Percentiles rank a stretch among this genome's conserved stretches.
These are phyloP conservation scores for Prosopocoilus inquinatus DNA, from an alignment of 2,888 invertebrate species.

Conservation along the genomic window DNA sequence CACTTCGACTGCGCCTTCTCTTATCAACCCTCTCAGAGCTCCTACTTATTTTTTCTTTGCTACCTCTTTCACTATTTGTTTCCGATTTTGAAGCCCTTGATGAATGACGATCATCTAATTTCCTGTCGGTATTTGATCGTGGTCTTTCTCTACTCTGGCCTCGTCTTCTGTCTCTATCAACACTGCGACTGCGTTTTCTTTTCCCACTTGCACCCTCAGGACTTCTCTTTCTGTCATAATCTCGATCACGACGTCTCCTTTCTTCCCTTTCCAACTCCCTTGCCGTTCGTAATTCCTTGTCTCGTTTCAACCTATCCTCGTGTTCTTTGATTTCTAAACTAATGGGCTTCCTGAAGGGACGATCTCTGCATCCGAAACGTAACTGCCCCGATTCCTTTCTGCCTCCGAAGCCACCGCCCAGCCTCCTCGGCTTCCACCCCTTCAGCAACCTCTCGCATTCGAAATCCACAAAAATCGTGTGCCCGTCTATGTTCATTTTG, in stretches of 20 bases:
- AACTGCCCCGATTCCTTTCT: slow-evolving; percentile 84
- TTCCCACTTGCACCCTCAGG: background rate
- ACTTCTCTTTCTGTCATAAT: background rate
- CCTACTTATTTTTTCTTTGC: no score
- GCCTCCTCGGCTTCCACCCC: slow-evolving; percentile 81
- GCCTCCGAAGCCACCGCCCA: slow-evolving; percentile 88
- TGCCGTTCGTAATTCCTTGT: slow-evolving; percentile 4
- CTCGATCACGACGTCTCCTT: background rate
- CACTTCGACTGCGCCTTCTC: no score
- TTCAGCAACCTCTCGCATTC: slow-evolving; percentile 69
- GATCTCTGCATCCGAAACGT: slow-evolving; percentile 77
- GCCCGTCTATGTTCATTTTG: slow-evolving; percentile 63
- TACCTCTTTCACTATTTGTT: no score
- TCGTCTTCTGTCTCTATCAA: background rate
- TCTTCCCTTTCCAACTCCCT: background rate
- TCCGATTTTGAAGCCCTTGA: no score
- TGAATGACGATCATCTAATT: no score
- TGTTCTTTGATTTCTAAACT: slow-evolving; percentile 41
- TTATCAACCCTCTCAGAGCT: no score
- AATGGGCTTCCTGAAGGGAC: slow-evolving; percentile 72
- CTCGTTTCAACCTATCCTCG: slow-evolving; percentile 9
- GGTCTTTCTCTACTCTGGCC: background rate
- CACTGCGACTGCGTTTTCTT: background rate
- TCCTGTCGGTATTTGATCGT: background rate
- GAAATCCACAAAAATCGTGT: slow-evolving; percentile 71